These are phyloP conservation scores for Pollenia labialis DNA, from an alignment of 2,888 invertebrate genomes.

Conservation along the genomic window DNA sequence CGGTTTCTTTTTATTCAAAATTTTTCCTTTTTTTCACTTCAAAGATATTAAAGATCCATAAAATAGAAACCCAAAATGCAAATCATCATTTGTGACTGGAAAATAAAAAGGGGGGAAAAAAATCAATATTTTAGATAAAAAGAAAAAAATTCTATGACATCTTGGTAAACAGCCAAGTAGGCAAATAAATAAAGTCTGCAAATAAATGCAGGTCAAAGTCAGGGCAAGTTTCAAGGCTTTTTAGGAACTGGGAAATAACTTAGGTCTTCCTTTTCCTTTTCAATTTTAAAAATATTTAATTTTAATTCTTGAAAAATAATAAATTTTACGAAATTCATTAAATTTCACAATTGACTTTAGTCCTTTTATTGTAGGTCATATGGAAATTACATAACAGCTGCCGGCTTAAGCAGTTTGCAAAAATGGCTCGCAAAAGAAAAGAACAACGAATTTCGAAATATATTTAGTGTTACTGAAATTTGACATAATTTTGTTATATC, in stretches of 20 bases:
- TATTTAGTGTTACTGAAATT: constrained; percentile 34
- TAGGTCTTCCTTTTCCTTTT: neutral
- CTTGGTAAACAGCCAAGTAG: constrained; percentile 23
- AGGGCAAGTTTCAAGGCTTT: neutral
- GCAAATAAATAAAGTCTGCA: neutral
- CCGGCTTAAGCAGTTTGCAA: constrained; percentile 54
- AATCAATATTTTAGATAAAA: constrained; percentile 2
- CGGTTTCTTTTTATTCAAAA: too few relatives aligned
- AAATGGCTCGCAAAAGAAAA: neutral
- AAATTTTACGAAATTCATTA: neutral
- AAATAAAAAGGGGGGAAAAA: neutral
- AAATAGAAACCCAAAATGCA: neutral
- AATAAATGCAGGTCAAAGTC: constrained; percentile 25
- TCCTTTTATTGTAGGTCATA: constrained; percentile 34
- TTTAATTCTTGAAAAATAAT: constrained; percentile 4
- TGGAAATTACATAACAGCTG: constrained; percentile 53
- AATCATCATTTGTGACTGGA: too few relatives aligned
- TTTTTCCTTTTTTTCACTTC: too few relatives aligned
- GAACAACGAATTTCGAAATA: neutral
- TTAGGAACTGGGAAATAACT: neutral
- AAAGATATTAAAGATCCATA: too few relatives aligned
- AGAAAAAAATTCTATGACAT: neutral
- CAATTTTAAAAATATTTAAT: neutral
- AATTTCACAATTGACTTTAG: neutral
- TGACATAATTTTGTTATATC: constrained; percentile 48